phyloP scores from a whole-genome alignment of 1,140 invertebrate genomes.

The Drosophila lacertosa region DNA sequence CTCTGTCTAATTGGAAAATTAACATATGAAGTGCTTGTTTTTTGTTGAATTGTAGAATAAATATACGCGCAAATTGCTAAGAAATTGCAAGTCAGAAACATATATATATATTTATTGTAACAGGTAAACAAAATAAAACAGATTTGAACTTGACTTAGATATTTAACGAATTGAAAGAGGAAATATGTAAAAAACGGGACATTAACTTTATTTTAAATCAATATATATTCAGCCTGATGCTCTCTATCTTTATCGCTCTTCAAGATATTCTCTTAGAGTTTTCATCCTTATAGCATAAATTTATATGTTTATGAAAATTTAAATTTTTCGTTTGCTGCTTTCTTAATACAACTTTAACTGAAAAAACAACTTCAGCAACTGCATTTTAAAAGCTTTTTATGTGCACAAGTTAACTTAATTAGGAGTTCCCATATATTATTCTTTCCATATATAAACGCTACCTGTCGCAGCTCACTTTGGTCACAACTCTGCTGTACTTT shows the following conservation, averaged over 20 bases:
- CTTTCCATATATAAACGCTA: no score
- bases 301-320: no score
- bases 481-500: conserved; percentile 5
- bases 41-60: conserved; percentile 36
- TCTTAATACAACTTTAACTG: no score
- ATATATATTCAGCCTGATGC: no score
- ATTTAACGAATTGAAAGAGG: not conserved
- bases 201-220: no score
- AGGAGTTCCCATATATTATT: not conserved
- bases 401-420: not conserved
- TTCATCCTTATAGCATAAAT: no score
- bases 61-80: not conserved
- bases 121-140: conserved; percentile 41
- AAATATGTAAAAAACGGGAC: not conserved
- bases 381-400: not conserved
- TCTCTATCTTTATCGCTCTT: no score
- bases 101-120: not conserved
- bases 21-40: conserved; percentile 80
- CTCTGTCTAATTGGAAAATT: conserved; percentile 79
- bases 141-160: conserved; percentile 48
- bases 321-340: no score
- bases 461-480: not conserved
- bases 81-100: conserved; percentile 28
- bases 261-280: no score
- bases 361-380: no score